These are phyloP conservation scores for Limenitis camilla DNA, from an alignment of 2,888 invertebrate species.

Conservation along the genomic window DNA sequence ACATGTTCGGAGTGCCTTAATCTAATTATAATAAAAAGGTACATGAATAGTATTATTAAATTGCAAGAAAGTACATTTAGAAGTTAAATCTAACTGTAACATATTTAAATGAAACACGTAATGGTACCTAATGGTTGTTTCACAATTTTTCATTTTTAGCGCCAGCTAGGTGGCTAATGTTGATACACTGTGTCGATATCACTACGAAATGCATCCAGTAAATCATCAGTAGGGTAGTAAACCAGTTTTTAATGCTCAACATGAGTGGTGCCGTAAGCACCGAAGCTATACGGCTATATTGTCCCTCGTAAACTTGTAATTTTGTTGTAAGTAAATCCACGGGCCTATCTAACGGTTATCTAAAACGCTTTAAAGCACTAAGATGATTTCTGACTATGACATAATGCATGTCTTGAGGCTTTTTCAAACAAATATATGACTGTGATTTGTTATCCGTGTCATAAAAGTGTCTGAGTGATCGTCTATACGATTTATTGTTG, in stretches of 20 bases:
- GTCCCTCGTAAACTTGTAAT: slow-evolving; percentile 63
- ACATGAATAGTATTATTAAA: too few species aligned
- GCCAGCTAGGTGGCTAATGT: background rate
- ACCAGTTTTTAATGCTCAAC: slow-evolving; percentile 53
- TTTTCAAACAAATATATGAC: slow-evolving; percentile 47
- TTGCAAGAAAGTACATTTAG: too few species aligned
- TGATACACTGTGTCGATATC: slow-evolving; percentile 27
- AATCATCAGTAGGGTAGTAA: slow-evolving; percentile 61
- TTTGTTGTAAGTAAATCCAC: slow-evolving; percentile 62
- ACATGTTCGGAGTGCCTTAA: background rate
- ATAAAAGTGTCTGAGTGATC: slow-evolving; percentile 55
- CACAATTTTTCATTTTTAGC: too few species aligned
- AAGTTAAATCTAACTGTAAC: too few species aligned
- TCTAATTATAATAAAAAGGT: too few species aligned
- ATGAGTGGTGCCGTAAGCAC: slow-evolving; percentile 43
- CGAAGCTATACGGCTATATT: slow-evolving; percentile 51
- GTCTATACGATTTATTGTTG: slow-evolving; percentile 50
- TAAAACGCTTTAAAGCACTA: slow-evolving; percentile 62
- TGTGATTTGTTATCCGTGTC: slow-evolving; percentile 58
- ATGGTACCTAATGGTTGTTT: too few species aligned
- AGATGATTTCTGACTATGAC: slow-evolving; percentile 43
- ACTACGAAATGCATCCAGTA: slow-evolving; percentile 62
- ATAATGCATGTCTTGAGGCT: slow-evolving; percentile 24
- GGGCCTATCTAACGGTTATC: slow-evolving; percentile 53
- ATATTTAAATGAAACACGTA: too few species aligned